Base-by-base conservation (phyloP, 35 echinoderm and acorn worm genomes). In the Eucidaris tribuloides region DNA sequence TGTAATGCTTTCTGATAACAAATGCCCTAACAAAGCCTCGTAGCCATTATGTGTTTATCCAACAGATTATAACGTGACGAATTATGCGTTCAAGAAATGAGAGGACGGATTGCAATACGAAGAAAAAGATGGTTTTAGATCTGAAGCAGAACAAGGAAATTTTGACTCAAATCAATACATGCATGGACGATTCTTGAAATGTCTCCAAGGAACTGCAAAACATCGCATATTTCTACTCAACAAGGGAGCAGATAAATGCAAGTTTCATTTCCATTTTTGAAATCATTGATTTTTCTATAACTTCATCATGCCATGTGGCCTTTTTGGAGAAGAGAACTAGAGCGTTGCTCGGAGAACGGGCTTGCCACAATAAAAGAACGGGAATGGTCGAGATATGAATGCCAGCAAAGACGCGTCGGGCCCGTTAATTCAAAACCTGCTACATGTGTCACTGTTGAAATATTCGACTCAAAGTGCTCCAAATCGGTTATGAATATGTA, bases 401-500 rank as follows among this genome's bases (percentile, higher is more conserved):
- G 68, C 35, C 1, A 22, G 44, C 38, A 74, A 40, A 22, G 35
- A 44, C 68, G 68, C 68, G 35, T 74, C 35, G 68, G 68, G 68
- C 29, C 37, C 41, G 36, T 40, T 41, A 74, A 74, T 74, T 74
- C 68, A 42, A 74, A 74, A 74, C 68, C 68, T 74, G 68, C 68
- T 74, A 74, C 68, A 74, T 74, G 68, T 74, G 68, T 74, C 68
- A 74, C 68, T 74, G 68, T 38, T 74, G 44, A 74, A 74, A 74
- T 74, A 74, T 74, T 74, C 68, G 68, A 74, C 29, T 41, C 34
- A 74, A 74, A 74, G 68, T 74, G 68, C 68, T 74, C 23, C 68
- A 74, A 74, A 74, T 74, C 68, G 68, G 68, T 38, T 74, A 74
- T 74, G 68, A 74, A 74, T 74, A 74, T 74, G 68, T 44, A 74